These are phyloP conservation scores for Aurelia aurita DNA, from an alignment of 30 jellyfish, hydroid and myxozoan species.

Conservation along the genomic window DNA sequence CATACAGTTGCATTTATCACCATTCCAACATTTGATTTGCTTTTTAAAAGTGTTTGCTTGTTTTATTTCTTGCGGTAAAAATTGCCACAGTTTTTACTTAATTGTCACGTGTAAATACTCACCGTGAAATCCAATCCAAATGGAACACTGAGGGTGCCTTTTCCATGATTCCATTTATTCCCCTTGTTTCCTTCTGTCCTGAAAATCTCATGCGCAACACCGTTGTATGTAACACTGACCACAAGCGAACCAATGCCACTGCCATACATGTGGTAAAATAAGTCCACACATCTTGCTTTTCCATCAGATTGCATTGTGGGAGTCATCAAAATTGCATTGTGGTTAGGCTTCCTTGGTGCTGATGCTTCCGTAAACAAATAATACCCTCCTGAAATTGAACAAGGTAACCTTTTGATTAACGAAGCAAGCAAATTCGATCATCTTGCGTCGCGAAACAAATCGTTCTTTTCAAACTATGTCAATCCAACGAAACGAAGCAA, in stretches of 20 bases:
- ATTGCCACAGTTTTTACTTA: no score
- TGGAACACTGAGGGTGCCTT: conserved; percentile 20
- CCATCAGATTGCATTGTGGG: conserved; percentile 57
- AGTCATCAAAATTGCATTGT: conserved; percentile 41
- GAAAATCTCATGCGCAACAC: conserved; percentile 1
- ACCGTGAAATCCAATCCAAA: conserved; percentile 38
- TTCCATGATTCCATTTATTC: conserved; percentile 31
- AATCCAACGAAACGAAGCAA: no score
- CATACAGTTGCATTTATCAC: no score
- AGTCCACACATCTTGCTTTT: conserved; percentile 38
- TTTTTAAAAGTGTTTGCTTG: no score
- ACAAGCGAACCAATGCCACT: conserved; percentile 40
- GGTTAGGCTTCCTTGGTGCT: conserved; percentile 25
- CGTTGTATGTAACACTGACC: conserved; percentile 14
- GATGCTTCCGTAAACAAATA: conserved; percentile 53
- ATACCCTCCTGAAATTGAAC: conserved; percentile 17
- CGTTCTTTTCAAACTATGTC: no score
- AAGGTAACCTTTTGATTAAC: background rate
- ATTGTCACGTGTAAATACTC: background rate
- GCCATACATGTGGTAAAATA: conserved; percentile 63
- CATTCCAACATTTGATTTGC: no score
- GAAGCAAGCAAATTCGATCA: no score
- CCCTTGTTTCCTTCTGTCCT: conserved; percentile 22
- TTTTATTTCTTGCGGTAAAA: no score
- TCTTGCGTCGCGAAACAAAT: no score